Conservation (phyloP, 1,140 invertebrate genomes). For the Apocrypta bakeri region DNA sequence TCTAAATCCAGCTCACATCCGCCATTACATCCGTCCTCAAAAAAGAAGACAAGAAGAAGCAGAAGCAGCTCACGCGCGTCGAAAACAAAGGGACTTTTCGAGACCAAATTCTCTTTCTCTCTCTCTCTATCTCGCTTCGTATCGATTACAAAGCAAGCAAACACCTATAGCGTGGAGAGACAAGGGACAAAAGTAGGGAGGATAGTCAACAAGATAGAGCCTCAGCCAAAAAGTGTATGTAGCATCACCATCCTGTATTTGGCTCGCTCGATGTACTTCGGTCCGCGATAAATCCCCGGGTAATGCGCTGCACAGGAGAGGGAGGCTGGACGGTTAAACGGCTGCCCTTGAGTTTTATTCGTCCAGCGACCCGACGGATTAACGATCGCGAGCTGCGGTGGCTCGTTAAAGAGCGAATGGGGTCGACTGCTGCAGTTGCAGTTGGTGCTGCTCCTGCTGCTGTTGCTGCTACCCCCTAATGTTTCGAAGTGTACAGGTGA, state of each 20-base stretch:
- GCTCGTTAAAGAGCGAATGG: slow-evolving; percentile 24
- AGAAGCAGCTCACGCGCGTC: background rate
- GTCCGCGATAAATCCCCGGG: slow-evolving; percentile 19
- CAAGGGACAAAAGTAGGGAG: background rate
- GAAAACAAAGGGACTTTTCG: background rate
- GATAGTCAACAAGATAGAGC: background rate
- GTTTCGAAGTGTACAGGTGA: background rate
- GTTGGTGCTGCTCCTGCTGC: background rate
- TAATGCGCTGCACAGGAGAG: background rate
- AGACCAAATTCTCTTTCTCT: background rate
- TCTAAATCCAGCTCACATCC: slow-evolving; percentile 9
- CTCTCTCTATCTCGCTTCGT: background rate
- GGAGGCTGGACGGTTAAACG: slow-evolving; percentile 15
- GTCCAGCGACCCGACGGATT: slow-evolving; percentile 12
- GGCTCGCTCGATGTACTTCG: slow-evolving; percentile 29
- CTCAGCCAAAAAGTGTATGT: background rate
- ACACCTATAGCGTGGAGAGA: background rate
- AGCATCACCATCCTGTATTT: background rate
- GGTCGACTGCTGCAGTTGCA: background rate
- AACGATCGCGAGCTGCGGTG: slow-evolving; percentile 4
- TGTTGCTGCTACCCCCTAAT: background rate
- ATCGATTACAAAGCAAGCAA: slow-evolving; percentile 6
- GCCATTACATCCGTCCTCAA: slow-evolving; percentile 2
- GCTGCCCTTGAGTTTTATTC: slow-evolving; percentile 40
- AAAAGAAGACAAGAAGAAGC: background rate